A percentile compares a stretch with the other conserved stretches of the same genome.
phyloP scores from a whole-genome alignment of 2,797 vertebrate genomes.

The Leptatherina wallacei region DNA sequence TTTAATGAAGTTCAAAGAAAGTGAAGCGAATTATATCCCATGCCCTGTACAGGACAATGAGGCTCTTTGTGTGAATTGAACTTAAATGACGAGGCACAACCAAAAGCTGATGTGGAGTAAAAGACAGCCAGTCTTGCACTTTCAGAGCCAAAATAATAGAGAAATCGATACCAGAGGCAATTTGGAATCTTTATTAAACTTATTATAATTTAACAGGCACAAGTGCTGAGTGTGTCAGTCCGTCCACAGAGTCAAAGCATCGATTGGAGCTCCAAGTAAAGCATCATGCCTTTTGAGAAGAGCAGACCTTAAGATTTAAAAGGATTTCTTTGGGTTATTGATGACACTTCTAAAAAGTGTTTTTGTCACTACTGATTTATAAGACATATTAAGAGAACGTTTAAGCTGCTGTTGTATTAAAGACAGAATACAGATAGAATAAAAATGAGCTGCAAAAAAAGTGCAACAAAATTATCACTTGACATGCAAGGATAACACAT shows the following conservation, averaged over 20 bases:
- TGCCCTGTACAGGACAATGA: slow-evolving; percentile 5
- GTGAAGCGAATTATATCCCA: slow-evolving; percentile 17
- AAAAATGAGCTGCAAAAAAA: slow-evolving; percentile 3
- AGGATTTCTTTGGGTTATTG: slow-evolving; percentile 27
- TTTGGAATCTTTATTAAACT: slow-evolving; percentile 57
- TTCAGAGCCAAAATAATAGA: slow-evolving; percentile 37
- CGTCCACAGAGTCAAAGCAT: slow-evolving; percentile 29
- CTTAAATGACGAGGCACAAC: neutral
- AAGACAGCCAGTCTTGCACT: slow-evolving; percentile 44
- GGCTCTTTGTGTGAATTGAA: slow-evolving; percentile 32
- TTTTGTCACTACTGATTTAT: slow-evolving; percentile 26
- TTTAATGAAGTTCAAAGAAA: slow-evolving; percentile 21
- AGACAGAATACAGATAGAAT: neutral
- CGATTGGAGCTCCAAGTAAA: slow-evolving; percentile 36
- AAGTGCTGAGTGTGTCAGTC: slow-evolving; percentile 62
- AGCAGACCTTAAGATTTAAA: slow-evolving; percentile 25
- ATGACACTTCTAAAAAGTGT: slow-evolving; percentile 19
- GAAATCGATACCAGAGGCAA: slow-evolving; percentile 58
- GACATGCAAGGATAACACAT: slow-evolving; percentile 27
- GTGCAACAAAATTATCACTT: slow-evolving; percentile 13
- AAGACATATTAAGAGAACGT: slow-evolving; percentile 22
- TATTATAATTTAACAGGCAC: slow-evolving; percentile 64
- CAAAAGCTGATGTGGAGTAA: slow-evolving; percentile 38
- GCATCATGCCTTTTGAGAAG: slow-evolving; percentile 14
- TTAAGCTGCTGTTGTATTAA: neutral